phyloP scores from a whole-genome alignment of 2,113 vertebrate species.

The Pteropus alecto region DNA sequence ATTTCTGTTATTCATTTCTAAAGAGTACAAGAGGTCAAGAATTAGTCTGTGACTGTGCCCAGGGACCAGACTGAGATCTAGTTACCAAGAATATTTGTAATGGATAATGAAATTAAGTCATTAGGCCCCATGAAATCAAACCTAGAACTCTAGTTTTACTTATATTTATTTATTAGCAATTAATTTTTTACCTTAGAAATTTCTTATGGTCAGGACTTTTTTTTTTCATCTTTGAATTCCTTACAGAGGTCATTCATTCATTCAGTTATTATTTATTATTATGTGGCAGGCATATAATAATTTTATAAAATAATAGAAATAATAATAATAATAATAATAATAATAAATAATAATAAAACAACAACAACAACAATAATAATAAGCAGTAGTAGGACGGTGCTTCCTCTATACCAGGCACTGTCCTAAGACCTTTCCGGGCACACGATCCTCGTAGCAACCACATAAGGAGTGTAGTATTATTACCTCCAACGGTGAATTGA shows the following conservation, averaged over 20 bases:
- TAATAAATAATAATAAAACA: no score
- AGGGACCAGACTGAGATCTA: neutral
- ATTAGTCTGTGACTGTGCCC: neutral
- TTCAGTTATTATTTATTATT: neutral
- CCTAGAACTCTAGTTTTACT: neutral
- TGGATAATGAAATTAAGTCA: neutral
- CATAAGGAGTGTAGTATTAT: fast-evolving
- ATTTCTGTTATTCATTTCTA: neutral
- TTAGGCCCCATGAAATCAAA: neutral
- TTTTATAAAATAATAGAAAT: neutral
- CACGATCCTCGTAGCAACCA: neutral
- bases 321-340: neutral
- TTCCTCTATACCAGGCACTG: neutral
- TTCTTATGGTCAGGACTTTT: neutral
- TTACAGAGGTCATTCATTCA: neutral
- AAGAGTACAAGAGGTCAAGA: neutral
- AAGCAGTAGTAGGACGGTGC: fast-evolving
- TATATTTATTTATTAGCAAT: conserved; percentile 29
- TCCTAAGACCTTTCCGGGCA: neutral
- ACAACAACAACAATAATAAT: neutral
- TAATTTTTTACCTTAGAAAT: neutral
- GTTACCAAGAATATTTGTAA: neutral
- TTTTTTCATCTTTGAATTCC: conserved; percentile 5
- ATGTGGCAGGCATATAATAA: neutral
- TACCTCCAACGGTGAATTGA: neutral